Percentiles rank a stretch among this genome's conserved stretches.
Conservation (phyloP, 2,888 invertebrate species). For the Clivina fossor region DNA sequence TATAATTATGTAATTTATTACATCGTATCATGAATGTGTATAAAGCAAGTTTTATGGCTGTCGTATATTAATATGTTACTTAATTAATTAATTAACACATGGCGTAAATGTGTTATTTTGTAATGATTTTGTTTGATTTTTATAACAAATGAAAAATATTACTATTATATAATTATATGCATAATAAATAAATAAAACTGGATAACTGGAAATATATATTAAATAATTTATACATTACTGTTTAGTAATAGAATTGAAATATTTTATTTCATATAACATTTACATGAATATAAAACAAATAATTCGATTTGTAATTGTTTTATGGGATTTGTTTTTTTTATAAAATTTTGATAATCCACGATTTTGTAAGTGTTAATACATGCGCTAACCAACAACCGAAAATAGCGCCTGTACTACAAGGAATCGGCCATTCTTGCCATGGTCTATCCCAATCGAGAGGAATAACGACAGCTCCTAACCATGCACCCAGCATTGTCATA, state of each 20-base stretch:
- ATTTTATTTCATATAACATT: background rate
- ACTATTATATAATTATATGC: too few species aligned
- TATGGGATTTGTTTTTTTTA: slow-evolving; percentile 3
- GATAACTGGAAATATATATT: background rate
- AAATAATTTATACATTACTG: slow-evolving; percentile 2
- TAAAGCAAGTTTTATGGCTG: too few species aligned
- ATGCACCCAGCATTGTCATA: slow-evolving; percentile 71
- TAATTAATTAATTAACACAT: too few species aligned
- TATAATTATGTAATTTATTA: too few species aligned
- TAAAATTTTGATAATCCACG: slow-evolving; percentile 1
- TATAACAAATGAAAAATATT: too few species aligned
- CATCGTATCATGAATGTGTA: too few species aligned
- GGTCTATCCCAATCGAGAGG: slow-evolving; percentile 90
- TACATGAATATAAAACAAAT: slow-evolving; percentile 6
- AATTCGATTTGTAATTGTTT: background rate
- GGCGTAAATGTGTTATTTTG: too few species aligned
- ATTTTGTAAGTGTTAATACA: slow-evolving; percentile 57
- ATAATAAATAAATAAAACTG: too few species aligned
- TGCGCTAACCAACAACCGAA: slow-evolving; percentile 63
- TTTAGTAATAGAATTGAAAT: slow-evolving; percentile 2
- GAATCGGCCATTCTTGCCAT: slow-evolving; percentile 83
- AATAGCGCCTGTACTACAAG: slow-evolving; percentile 69
- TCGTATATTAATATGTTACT: too few species aligned
- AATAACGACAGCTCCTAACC: slow-evolving; percentile 82
- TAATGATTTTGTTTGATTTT: too few species aligned